Base-by-base conservation (phyloP, 2,113 vertebrate genomes). In the Syngnathus floridae region DNA sequence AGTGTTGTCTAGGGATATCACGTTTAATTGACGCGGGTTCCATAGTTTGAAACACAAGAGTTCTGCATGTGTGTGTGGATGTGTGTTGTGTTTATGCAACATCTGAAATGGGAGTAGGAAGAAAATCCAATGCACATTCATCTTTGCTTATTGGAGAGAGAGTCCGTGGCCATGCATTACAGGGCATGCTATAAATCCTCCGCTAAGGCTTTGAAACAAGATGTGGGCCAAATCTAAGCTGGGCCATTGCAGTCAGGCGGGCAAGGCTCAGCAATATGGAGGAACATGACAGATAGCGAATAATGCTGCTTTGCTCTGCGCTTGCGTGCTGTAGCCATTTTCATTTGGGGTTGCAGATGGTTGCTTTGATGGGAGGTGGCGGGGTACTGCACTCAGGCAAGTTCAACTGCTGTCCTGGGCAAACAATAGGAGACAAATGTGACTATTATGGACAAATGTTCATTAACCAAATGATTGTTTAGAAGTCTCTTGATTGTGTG, bases 91-190 rank as follows among this genome's bases (percentile, higher is more conserved):
- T 71, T 78, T 69, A 67, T 73, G 72, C 71, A 72, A 72, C 77
- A 82, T 82, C 84, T 81, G 83, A 76, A 85, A 83, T 78, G 71
- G 31, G 68, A 75, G 59, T 72, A 72, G 67, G 70, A 74, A 70
- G 81, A 74, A 74, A 81, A 79, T 80, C 62, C 68, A 22, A 58
- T 59, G 56, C 65, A 83, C 82, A 85, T 83, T 86, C 80, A 88
- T 83, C 48, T 41, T 69, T 58, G 70, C 60, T 48, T 46, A 69
- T 85, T 80, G 65, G 63, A 69, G 63, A 52, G 63, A 72, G 82
- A 71, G 77, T 76, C 26, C 2, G 26, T 31, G 26, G 26, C 26
- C 26, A 68, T 84, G 72, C 70, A 69, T 88, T 88, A 75, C 77
- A 63, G 54, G 59, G 65, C 21, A n/a, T 36, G 75, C 60, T 71